Base-by-base conservation (phyloP, 1,140 invertebrate species). In the Agrilus planipennis region DNA sequence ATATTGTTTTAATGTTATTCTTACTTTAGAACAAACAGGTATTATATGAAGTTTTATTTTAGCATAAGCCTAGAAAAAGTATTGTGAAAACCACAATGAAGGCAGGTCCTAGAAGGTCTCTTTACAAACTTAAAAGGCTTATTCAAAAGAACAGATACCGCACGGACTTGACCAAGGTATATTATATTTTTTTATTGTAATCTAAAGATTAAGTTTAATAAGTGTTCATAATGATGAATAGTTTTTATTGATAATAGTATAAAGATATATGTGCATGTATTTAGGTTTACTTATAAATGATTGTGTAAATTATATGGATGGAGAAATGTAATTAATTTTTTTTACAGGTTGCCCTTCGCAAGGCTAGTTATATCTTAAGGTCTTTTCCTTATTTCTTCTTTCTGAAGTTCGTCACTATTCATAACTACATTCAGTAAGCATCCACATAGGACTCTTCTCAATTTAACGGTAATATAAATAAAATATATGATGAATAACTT, bases 351-450 rank as follows among this genome's bases (percentile, higher is more conserved):
- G 86, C 88, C 27, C 63, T 94, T n/a, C 76, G 88, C 43, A 76
- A 84, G 61, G 88, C 88, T 12, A 91, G 87, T 61, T 89, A 90
- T 42, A 81, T 95, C 46, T 66, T 94, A 30, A 75, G 82, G 42
- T 92, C 89, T 18, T n/a, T n/a, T n/a, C n/a, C n/a, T n/a, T n/a
- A n/a, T n/a, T n/a, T n/a, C n/a, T n/a, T n/a, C 59, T 48, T 73
- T 70, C 31, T 77, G 70, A 34, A 78, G 65, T 40, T 73, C 69
- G 57, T 80, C 74, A 54, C 84, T 80, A 16, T 76, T 80, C 36
- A 83, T 76, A 28, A 85, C 70, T 55, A 86, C 77, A 64, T 90
- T 91, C 7, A 89, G 69, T 9, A 91, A 63, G 45, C 84, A 75
- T 16, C 82, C 82, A 47, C 75, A 76, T 4, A 72, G 67, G 15